Conservation (phyloP, 2,888 invertebrate genomes). For the Lobophora halterata region DNA sequence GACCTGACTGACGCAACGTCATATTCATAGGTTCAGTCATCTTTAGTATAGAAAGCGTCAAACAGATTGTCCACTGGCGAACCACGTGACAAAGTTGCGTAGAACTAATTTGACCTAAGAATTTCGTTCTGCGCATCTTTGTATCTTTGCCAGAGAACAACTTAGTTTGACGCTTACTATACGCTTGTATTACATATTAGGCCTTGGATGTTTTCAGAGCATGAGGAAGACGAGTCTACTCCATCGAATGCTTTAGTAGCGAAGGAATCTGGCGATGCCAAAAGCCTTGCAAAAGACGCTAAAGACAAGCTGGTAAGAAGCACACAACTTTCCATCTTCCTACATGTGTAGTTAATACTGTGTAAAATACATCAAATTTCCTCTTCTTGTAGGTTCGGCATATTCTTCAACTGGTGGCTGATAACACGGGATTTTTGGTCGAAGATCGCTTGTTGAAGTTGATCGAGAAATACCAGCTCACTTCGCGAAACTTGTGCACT, state of each 20-base stretch:
- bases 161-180: too few relatives aligned
- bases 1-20: too few relatives aligned
- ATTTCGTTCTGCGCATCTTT: too few relatives aligned
- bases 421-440: conserved; percentile 87
- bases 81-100: too few relatives aligned
- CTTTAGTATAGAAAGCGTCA: too few relatives aligned
- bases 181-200: neutral
- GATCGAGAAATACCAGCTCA: conserved; percentile 82
- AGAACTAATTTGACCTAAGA: too few relatives aligned
- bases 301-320: conserved; percentile 50
- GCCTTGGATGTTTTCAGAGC: conserved; percentile 45
- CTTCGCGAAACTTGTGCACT: conserved; percentile 85
- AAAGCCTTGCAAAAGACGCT: conserved; percentile 36
- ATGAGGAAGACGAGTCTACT: conserved; percentile 23
- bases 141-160: too few relatives aligned
- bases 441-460: conserved; percentile 85
- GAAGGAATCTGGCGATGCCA: conserved; percentile 29
- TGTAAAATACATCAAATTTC: too few relatives aligned
- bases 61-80: too few relatives aligned
- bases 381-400: conserved; percentile 71
- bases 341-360: neutral
- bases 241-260: conserved; percentile 8
- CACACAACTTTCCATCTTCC: too few relatives aligned
- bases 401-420: conserved; percentile 84
- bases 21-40: too few relatives aligned